These are phyloP conservation scores for Hemibagrus wyckioides DNA, from an alignment of 2,113 vertebrate genomes.

Conservation along the genomic window DNA sequence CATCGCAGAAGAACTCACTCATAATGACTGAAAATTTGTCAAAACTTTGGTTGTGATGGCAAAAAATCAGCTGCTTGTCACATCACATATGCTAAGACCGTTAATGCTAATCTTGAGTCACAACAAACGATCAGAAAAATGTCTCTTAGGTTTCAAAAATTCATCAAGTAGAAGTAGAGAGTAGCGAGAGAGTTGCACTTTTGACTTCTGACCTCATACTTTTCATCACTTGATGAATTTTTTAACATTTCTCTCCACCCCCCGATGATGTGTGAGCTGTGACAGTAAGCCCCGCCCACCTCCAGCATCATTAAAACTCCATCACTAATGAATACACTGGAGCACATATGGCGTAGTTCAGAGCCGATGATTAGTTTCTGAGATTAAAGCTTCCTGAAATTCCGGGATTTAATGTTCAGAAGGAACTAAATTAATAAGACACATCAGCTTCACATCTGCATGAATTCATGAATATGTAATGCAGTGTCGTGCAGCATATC, in stretches of 20 bases:
- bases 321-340: background rate
- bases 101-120: too few relatives aligned
- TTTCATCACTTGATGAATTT: background rate
- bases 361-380: background rate
- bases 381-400: slow-evolving; percentile 17
- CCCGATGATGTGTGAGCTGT: slow-evolving; percentile 16
- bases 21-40: too few relatives aligned
- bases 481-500: background rate
- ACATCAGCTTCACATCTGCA: slow-evolving; percentile 24
- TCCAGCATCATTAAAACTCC: slow-evolving; percentile 3
- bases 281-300: background rate
- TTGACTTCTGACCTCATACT: background rate
- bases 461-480: slow-evolving; percentile 34
- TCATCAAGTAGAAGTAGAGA: too few relatives aligned
- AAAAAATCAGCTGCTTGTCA: too few relatives aligned
- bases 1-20: too few relatives aligned
- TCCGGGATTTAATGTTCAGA: background rate
- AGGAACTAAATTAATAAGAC: slow-evolving; percentile 50
- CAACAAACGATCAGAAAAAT: too few relatives aligned
- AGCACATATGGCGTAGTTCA: background rate
- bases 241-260: too few relatives aligned
- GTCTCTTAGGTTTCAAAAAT: too few relatives aligned
- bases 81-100: too few relatives aligned
- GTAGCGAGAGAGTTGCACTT: background rate
- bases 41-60: too few relatives aligned